Percentiles rank a stretch among this genome's conserved stretches.
Evolutionary conservation across 1,140 invertebrate species (phyloP).

Genomic region (Panulirus ornatus): DNA sequence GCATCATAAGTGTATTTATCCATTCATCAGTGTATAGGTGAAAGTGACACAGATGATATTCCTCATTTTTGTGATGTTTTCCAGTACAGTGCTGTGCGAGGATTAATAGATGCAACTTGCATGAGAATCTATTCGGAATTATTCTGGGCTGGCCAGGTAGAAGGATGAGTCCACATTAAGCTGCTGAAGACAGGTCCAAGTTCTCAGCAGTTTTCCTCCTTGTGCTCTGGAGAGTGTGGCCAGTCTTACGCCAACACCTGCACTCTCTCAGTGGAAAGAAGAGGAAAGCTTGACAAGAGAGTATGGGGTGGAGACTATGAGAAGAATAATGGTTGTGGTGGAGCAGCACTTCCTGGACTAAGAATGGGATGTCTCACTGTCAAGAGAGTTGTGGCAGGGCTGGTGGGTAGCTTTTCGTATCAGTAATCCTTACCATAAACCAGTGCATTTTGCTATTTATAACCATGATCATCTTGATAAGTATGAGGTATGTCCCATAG

Average conservation of each 20-base stretch:
- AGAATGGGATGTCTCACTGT: conserved; percentile 34
- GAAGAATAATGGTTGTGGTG: conserved; percentile 49
- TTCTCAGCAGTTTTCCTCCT: conserved; percentile 44
- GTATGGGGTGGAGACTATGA: conserved; percentile 65
- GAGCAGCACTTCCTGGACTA: conserved; percentile 45
- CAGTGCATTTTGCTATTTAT: conserved; percentile 56
- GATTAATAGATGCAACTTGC: conserved; percentile 36
- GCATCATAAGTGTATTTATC: too few relatives aligned
- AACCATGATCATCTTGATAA: conserved; percentile 31
- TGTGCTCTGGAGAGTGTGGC: conserved; percentile 55
- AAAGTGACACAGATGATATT: not conserved
- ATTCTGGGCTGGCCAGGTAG: conserved; percentile 39
- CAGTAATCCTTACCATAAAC: conserved; percentile 42
- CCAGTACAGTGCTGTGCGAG: conserved; percentile 50
- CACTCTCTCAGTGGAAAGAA: conserved; percentile 39
- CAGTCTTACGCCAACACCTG: conserved; percentile 51
- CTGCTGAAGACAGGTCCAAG: conserved; percentile 36
- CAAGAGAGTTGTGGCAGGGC: conserved; percentile 42
- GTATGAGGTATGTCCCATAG: conserved; percentile 60
- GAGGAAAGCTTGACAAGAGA: conserved; percentile 43
- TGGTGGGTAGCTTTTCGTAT: conserved; percentile 64
- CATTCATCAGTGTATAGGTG: not conserved
- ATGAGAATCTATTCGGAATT: conserved; percentile 42
- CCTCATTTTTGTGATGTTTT: too few relatives aligned
- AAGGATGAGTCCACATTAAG: conserved; percentile 29